Percentiles rank a stretch among this genome's conserved stretches.
Evolutionary conservation across 2,888 invertebrate species (phyloP).

Genomic region (Acanthosepion lycidas): DNA sequence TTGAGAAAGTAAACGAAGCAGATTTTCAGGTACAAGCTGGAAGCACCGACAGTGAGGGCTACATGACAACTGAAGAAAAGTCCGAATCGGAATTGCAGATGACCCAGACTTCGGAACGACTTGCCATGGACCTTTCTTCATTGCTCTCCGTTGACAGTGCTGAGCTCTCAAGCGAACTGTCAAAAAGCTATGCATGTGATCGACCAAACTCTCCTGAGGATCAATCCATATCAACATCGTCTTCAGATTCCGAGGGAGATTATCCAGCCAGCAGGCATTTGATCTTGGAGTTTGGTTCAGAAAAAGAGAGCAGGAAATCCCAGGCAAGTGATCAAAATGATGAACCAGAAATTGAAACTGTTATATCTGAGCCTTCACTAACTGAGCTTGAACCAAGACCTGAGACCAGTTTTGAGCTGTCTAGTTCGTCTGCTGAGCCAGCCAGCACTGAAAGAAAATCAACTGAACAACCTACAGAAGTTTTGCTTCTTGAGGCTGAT

Average conservation of each 20-base stretch:
- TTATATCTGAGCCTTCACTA: background rate
- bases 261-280: constrained; percentile 35
- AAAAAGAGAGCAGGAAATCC: background rate
- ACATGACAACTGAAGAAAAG: constrained; percentile 33
- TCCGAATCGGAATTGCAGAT: background rate
- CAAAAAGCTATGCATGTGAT: background rate
- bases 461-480: background rate
- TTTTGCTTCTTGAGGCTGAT: background rate
- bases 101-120: constrained; percentile 37
- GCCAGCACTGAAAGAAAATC: background rate
- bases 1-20: background rate
- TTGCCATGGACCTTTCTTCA: constrained; percentile 23
- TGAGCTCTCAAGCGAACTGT: constrained; percentile 35
- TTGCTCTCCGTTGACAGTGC: constrained; percentile 40
- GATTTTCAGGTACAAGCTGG: background rate
- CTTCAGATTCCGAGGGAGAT: background rate
- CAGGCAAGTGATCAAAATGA: too few species aligned
- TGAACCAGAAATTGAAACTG: background rate
- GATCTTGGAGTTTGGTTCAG: constrained; percentile 33
- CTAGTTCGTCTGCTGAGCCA: background rate
- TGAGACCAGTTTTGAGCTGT: background rate
- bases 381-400: background rate
- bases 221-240: background rate
- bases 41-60: background rate
- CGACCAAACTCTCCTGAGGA: background rate